phyloP scores from a whole-genome alignment of 2,888 invertebrate species.

The Muscina levida region DNA sequence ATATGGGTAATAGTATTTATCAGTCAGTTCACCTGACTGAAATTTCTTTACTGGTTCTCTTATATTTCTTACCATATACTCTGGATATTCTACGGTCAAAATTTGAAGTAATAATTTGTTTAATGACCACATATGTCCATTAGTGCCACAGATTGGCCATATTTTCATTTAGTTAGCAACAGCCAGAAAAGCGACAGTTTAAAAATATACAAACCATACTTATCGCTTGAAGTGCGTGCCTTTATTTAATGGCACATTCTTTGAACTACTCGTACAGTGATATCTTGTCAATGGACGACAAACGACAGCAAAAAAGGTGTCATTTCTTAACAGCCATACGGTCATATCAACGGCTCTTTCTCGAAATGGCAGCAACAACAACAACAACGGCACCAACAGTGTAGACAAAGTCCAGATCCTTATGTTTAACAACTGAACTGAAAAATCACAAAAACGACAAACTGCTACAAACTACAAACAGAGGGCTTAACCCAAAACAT shows the following conservation, averaged over 20 bases:
- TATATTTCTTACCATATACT: too few species aligned
- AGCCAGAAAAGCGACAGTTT: constrained; percentile 38
- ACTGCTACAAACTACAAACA: constrained; percentile 59
- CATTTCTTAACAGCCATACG: constrained; percentile 62
- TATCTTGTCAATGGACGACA: constrained; percentile 62
- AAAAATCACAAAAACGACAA: constrained; percentile 53
- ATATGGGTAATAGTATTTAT: too few species aligned
- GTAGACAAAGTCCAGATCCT: constrained; percentile 50
- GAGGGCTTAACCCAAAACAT: constrained; percentile 66
- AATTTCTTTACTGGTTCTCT: too few species aligned
- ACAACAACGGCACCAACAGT: neutral
- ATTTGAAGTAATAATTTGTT: too few species aligned
- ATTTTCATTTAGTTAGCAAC: neutral
- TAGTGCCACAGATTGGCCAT: constrained; percentile 41
- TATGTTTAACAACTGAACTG: constrained; percentile 53
- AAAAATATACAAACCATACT: constrained; percentile 35
- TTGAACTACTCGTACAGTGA: constrained; percentile 59
- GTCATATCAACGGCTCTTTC: constrained; percentile 58
- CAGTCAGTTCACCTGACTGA: too few species aligned
- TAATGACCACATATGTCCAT: too few species aligned
- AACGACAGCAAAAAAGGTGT: constrained; percentile 58
- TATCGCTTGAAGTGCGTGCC: constrained; percentile 56
- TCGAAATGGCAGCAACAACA: neutral
- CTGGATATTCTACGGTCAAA: too few species aligned
- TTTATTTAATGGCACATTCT: constrained; percentile 63